These are phyloP conservation scores for Liolophura sinensis DNA, from an alignment of 1,140 invertebrate genomes.

Conservation along the genomic window DNA sequence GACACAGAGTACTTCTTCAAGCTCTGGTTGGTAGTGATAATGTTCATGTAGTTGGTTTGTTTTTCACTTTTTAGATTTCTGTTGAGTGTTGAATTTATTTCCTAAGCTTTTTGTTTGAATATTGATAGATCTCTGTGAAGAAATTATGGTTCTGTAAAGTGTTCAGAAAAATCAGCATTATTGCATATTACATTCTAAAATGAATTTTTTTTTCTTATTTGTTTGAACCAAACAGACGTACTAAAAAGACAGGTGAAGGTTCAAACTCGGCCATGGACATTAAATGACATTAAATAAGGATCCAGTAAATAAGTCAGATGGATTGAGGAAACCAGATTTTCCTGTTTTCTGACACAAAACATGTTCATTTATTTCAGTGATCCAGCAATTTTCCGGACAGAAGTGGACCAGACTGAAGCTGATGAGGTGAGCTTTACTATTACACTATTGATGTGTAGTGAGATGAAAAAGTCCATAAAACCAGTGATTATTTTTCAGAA, in stretches of 20 bases:
- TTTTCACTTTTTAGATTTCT: conserved; percentile 8
- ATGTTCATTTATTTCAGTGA: conserved; percentile 39
- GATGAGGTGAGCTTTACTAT: conserved; percentile 57
- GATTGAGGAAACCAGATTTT: not conserved
- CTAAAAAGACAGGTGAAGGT: too few relatives aligned
- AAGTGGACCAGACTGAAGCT: conserved; percentile 63
- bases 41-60: conserved; percentile 59
- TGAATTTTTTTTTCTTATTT: too few relatives aligned
- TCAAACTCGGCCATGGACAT: not conserved
- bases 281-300: not conserved
- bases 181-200: conserved; percentile 13
- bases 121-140: too few relatives aligned
- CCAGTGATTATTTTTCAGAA: conserved; percentile 13
- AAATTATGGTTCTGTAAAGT: not conserved
- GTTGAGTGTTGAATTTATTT: too few relatives aligned
- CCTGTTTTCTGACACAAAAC: not conserved
- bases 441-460: not conserved
- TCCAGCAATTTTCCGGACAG: conserved; percentile 27
- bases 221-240: too few relatives aligned
- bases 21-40: conserved; percentile 59
- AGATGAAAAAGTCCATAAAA: conserved; percentile 1
- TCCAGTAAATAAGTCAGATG: too few relatives aligned
- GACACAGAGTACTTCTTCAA: conserved; percentile 70
- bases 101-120: too few relatives aligned
- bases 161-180: not conserved